Evolutionary conservation across 1,140 invertebrate species (phyloP).

Genomic region (Drosophila virilis): DNA sequence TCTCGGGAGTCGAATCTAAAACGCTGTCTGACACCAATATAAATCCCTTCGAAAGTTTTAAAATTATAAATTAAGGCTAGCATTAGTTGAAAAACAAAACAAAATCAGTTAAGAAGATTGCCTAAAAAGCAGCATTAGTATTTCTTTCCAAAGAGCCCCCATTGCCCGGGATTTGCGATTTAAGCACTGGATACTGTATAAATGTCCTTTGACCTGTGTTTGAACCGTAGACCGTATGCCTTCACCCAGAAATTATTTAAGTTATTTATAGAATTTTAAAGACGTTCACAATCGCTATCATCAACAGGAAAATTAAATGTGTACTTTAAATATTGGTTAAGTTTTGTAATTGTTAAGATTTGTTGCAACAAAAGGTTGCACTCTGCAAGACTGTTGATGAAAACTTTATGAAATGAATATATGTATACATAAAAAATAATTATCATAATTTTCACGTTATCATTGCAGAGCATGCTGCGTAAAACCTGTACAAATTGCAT

Average conservation of each 20-base stretch:
- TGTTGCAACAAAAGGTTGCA: slow-evolving; percentile 1
- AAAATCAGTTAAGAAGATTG: slow-evolving; percentile 12
- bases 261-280: background rate
- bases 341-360: background rate
- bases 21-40: slow-evolving; percentile 10
- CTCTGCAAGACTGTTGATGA: slow-evolving; percentile 4
- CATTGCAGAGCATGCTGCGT: slow-evolving; percentile 16
- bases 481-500: slow-evolving; percentile 42
- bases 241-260: slow-evolving; percentile 18
- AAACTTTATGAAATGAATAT: background rate
- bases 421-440: slow-evolving; percentile 4
- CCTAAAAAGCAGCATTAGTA: slow-evolving; percentile 13
- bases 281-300: slow-evolving; percentile 4
- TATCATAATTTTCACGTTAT: slow-evolving; percentile 1
- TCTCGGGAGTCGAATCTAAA: slow-evolving; percentile 19
- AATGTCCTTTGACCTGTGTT: background rate
- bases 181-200: background rate
- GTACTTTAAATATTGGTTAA: background rate
- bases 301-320: slow-evolving; percentile 1
- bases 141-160: slow-evolving; percentile 1
- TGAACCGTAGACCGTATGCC: background rate
- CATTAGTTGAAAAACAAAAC: slow-evolving; percentile 15
- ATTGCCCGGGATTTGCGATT: slow-evolving; percentile 9
- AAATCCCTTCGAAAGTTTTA: slow-evolving; percentile 24
- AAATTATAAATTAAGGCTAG: slow-evolving; percentile 26